phyloP scores from a whole-genome alignment of 1,140 invertebrate species.

The Sinella curviseta region DNA sequence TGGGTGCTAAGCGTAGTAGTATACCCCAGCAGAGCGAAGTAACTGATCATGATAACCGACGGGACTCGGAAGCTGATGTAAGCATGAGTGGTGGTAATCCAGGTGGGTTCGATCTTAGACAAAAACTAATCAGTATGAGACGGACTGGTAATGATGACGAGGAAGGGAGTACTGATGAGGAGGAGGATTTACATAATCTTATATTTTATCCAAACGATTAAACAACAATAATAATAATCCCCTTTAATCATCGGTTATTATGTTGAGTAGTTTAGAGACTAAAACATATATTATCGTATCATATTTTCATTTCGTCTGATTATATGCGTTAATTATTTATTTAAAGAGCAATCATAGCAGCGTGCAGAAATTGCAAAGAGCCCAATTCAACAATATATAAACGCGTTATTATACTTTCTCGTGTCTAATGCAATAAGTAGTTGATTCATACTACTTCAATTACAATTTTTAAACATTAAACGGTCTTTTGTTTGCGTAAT shows the following conservation, averaged over 20 bases:
- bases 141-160: neutral
- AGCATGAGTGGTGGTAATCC: neutral
- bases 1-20: conserved; percentile 9
- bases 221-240: neutral
- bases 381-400: no score
- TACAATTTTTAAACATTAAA: no score
- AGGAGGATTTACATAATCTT: conserved; percentile 9
- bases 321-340: no score
- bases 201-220: conserved; percentile 7
- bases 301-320: no score
- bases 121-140: conserved; percentile 15
- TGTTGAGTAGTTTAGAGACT: no score
- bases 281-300: no score
- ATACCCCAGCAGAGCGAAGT: neutral
- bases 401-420: no score
- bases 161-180: neutral
- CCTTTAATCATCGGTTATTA: neutral
- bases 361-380: no score
- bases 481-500: no score
- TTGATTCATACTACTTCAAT: no score
- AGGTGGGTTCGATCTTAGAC: neutral
- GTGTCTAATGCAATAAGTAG: no score
- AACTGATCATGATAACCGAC: neutral
- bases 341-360: no score
- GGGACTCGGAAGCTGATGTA: neutral